A percentile compares a stretch with the other conserved stretches of the same genome.
These are phyloP conservation scores for Rhodophaea formosa DNA, from an alignment of 2,888 invertebrate genomes.

Conservation along the genomic window DNA sequence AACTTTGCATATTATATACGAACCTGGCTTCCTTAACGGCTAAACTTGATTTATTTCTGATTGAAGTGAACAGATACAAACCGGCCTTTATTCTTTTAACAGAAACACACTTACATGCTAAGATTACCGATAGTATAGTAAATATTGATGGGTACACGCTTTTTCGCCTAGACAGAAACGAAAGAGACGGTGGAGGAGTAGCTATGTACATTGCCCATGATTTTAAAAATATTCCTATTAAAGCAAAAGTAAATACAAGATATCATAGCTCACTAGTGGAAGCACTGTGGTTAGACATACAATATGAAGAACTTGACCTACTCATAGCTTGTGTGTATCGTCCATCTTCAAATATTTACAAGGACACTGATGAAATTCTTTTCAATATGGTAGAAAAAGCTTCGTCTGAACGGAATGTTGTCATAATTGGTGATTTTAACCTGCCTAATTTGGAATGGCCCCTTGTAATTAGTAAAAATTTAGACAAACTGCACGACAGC, in stretches of 20 bases:
- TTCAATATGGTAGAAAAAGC: background rate
- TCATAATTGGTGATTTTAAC: background rate
- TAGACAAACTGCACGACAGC: background rate
- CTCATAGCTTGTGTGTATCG: background rate
- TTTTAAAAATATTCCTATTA: background rate
- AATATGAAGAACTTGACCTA: background rate
- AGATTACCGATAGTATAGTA: background rate
- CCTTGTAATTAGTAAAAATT: background rate
- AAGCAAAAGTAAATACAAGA: background rate
- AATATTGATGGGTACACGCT: slow-evolving; percentile 7
- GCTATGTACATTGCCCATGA: background rate
- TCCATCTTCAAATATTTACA: background rate
- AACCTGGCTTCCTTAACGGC: background rate
- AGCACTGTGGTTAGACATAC: background rate
- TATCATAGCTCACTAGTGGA: background rate
- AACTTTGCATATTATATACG: background rate
- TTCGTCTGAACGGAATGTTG: background rate
- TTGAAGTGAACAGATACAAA: background rate
- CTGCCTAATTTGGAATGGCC: background rate
- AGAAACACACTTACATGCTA: background rate
- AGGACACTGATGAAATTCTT: background rate
- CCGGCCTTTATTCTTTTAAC: background rate
- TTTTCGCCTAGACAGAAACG: background rate
- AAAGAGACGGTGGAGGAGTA: background rate
- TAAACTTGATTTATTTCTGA: background rate